Evolutionary conservation across 2,888 invertebrate species (phyloP), one percentile per base, ranked within the genome.

Genomic region (Unio pictorum): DNA sequence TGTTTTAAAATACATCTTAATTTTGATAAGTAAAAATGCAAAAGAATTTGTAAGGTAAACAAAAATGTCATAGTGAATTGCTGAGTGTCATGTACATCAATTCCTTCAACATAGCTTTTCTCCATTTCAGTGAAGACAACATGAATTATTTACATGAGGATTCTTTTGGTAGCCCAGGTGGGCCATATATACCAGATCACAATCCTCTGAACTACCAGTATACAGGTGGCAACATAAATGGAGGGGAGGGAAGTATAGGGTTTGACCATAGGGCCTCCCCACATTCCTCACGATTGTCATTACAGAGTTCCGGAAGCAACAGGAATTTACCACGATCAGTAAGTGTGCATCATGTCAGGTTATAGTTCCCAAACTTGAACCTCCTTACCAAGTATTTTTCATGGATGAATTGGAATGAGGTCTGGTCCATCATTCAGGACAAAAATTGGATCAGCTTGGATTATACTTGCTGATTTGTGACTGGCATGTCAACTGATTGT

Each of bases 121-220:
- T 64, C 66, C 23, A 58, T 67, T 67, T 20, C 76, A 82, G 80
- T 72, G 81, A 81, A 55, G 75, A 78, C 70, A 80, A 79, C 69
- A 84, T 85, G 86, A 84, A 86, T 72, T 84, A 84, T 74, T 76
- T 83, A 74, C 84, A 81, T 23, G 83, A 83, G 34, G 83, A 84
- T 67, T 79, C 78, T 20, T 81, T 82, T 72, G 70, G 72, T 57
- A 61, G 74, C 34, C 71, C 69, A 34, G 79, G 81, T 55, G 71
- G 67, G 57, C 74, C 73, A 17, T 76, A 76, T 69, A 71, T 71
- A 26, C 68, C 68, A 20, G 77, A 77, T 23, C 70, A 76, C 56
- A 71, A 74, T 66, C 67, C 76, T 18, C 66, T 71, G 28, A 65
- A 66, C 55, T 70, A 67, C 26, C 60, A 57, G 6, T 66, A 69